A percentile compares a stretch with the other conserved stretches of the same genome.
Evolutionary conservation across 2,113 vertebrate species (phyloP).

Genomic region (Formicarius rufipectus): DNA sequence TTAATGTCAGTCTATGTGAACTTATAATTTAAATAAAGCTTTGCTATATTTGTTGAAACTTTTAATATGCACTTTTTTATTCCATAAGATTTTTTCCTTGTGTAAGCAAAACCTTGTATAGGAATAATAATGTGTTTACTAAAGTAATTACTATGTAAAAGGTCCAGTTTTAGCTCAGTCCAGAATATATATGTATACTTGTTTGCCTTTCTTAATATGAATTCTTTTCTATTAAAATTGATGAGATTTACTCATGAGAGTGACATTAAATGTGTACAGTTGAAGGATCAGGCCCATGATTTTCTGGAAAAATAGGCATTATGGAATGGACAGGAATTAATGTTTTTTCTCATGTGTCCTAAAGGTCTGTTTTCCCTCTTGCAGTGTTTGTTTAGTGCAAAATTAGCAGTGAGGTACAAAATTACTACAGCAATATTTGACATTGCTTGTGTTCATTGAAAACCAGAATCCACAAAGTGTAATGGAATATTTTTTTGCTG

Average conservation of each 20-base stretch:
- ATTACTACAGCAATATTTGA: constrained; percentile 14
- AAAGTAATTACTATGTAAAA: background rate
- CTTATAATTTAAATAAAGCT: background rate
- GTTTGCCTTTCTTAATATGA: background rate
- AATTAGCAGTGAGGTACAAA: constrained; percentile 41
- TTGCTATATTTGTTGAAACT: background rate
- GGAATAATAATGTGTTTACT: background rate
- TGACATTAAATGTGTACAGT: background rate
- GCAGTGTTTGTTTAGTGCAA: constrained; percentile 13
- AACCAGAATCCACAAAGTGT: background rate
- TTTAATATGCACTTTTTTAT: background rate
- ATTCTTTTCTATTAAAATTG: background rate
- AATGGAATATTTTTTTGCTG: background rate
- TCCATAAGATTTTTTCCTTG: background rate
- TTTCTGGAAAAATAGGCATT: background rate
- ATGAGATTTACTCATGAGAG: background rate
- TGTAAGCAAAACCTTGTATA: background rate
- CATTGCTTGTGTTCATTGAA: background rate
- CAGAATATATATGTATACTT: background rate
- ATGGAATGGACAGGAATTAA: background rate
- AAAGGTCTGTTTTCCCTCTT: background rate
- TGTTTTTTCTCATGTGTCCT: background rate
- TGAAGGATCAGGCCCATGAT: background rate
- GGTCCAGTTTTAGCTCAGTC: background rate
- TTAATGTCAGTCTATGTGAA: background rate